A percentile compares a stretch with the other conserved stretches of the same genome.
These are phyloP conservation scores for Oligia latruncula DNA, from an alignment of 2,888 invertebrate genomes.

Conservation along the genomic window DNA sequence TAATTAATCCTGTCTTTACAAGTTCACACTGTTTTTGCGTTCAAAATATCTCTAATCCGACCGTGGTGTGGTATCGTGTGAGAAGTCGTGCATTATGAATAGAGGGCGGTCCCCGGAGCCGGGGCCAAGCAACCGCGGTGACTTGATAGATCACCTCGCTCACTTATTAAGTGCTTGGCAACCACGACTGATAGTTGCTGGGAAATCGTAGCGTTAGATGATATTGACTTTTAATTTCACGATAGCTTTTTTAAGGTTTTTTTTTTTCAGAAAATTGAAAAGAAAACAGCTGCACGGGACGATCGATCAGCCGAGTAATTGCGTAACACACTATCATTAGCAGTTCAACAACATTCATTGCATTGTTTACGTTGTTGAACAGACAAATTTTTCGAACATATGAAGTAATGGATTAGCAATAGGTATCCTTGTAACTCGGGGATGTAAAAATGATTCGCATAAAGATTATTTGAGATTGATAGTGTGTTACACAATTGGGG, in stretches of 20 bases:
- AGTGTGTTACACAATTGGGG: too few species aligned
- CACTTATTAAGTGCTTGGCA: conserved; percentile 51
- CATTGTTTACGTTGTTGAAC: too few species aligned
- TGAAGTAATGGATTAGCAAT: too few species aligned
- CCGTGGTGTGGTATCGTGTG: conserved; percentile 62
- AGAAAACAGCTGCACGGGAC: background rate
- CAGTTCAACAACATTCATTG: too few species aligned
- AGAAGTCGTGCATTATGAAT: conserved; percentile 81
- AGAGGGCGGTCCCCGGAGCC: conserved; percentile 67
- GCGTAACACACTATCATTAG: too few species aligned
- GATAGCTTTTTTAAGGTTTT: background rate
- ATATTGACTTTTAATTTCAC: conserved; percentile 1
- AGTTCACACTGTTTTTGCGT: conserved; percentile 36
- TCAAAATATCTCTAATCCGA: conserved; percentile 63
- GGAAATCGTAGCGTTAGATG: background rate
- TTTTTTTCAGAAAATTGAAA: background rate
- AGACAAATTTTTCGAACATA: too few species aligned
- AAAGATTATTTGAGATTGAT: too few species aligned
- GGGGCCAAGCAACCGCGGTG: conserved; percentile 61
- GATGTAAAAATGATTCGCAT: too few species aligned
- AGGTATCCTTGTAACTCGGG: too few species aligned
- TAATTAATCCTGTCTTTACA: conserved; percentile 30
- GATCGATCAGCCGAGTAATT: background rate
- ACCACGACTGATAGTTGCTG: conserved; percentile 37
- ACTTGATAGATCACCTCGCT: conserved; percentile 77